A percentile compares a stretch with the other conserved stretches of the same genome.
phyloP scores from a whole-genome alignment of 2,113 vertebrate genomes.

The Struthio camelus region DNA sequence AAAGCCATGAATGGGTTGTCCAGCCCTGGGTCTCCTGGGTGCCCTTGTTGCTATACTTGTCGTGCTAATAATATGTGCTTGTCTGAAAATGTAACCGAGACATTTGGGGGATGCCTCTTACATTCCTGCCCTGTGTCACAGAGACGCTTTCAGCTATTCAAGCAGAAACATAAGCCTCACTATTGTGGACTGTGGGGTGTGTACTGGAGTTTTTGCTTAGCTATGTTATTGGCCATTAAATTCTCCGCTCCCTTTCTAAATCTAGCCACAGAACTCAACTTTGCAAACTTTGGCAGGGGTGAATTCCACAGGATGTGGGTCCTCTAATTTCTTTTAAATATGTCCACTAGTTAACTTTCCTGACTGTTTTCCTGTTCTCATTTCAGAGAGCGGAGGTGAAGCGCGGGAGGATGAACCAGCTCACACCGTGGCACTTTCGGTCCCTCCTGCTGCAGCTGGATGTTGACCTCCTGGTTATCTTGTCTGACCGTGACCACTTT shows the following conservation, averaged over 20 bases:
- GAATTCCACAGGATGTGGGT: slow-evolving; percentile 61
- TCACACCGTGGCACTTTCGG: fast-evolving
- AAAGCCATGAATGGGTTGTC: neutral
- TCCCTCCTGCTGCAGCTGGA: neutral
- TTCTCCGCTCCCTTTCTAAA: neutral
- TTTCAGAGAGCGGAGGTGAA: neutral
- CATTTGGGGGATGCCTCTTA: neutral
- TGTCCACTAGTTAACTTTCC: slow-evolving; percentile 40
- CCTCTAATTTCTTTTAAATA: slow-evolving; percentile 53
- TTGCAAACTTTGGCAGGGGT: slow-evolving; percentile 7
- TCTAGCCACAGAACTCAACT: neutral
- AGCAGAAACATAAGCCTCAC: neutral
- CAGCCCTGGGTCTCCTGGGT: neutral
- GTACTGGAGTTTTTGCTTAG: neutral
- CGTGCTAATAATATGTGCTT: neutral
- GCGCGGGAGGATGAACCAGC: neutral
- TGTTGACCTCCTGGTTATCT: neutral
- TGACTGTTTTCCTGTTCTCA: slow-evolving; percentile 44
- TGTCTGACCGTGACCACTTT: neutral
- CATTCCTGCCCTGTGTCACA: neutral
- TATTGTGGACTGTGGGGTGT: neutral
- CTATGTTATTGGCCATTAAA: neutral
- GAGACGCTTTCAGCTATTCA: neutral
- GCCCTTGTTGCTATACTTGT: neutral
- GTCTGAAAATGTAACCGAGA: neutral